A percentile compares a stretch with the other conserved stretches of the same genome.
Evolutionary conservation across 2,888 invertebrate species (phyloP).

Genomic region (Phortica okadai): DNA sequence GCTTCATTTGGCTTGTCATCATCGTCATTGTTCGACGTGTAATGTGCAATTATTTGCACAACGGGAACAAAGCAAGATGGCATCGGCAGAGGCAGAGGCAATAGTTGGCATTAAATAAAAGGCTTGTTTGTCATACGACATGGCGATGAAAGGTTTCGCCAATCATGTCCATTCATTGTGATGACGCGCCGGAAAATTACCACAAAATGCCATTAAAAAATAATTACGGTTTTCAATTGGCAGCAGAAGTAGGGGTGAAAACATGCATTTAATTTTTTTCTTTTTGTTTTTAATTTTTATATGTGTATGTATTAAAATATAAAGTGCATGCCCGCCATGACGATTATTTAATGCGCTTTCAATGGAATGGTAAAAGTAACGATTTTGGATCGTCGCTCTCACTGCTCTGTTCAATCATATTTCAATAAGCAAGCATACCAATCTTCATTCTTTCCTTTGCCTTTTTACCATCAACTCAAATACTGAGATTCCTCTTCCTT

Average conservation of each 20-base stretch:
- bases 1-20: constrained; percentile 46
- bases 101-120: constrained; percentile 10
- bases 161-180: constrained; percentile 15
- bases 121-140: constrained; percentile 33
- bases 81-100: background rate
- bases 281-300: background rate
- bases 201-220: constrained; percentile 70
- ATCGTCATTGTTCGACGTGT: constrained; percentile 25
- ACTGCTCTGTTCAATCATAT: too few species aligned
- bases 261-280: background rate
- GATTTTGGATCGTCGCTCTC: too few species aligned
- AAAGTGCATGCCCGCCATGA: too few species aligned
- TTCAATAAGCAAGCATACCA: too few species aligned
- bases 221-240: constrained; percentile 68
- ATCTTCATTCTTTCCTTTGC: too few species aligned
- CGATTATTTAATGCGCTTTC: too few species aligned
- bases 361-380: too few species aligned
- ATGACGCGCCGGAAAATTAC: constrained; percentile 58
- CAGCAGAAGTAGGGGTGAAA: constrained; percentile 34
- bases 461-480: too few species aligned
- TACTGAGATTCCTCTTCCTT: too few species aligned
- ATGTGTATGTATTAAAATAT: background rate
- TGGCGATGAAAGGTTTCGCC: constrained; percentile 30
- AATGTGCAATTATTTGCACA: constrained; percentile 28
- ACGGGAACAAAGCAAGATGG: background rate